Base-by-base conservation (phyloP, 1,140 invertebrate genomes). In the Macrocentrus cingulum region DNA sequence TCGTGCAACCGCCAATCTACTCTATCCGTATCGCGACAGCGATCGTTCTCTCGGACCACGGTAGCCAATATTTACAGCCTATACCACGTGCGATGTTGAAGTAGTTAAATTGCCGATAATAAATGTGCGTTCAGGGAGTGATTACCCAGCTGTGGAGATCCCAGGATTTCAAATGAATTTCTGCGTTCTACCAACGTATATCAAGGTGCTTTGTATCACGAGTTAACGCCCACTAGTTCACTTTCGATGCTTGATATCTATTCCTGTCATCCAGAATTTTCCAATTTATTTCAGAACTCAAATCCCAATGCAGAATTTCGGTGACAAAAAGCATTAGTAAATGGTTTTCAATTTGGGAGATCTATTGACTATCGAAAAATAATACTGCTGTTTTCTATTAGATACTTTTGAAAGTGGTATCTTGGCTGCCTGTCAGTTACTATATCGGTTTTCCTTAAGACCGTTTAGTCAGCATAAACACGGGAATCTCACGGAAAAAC, bases 101-200 rank as follows among this genome's bases (percentile, higher is more conserved):
- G 70, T 68, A 71, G 70, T 76, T 74, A 72, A 76, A 75, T 75
- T 68, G 69, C 66, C 67, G 68, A 76, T 77, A 76, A 74, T 77
- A 72, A 77, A 77, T 73, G 69, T 69, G 69, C 65, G 60, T 63
- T 67, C 59, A 49, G 42, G 68, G 65, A 66, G 61, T 62, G 59
- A 70, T 69, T 67, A 67, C 63, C 45, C 49, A 53, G 58, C 44
- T 41, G 58, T 53, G 53, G 9, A 34, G 6, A 45, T 37, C 36
- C 18, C 36, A 25, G 20, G 34, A 59, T 57, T 49, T 34, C 18
- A 34, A 25, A 19, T 22, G 8, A 25, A 15, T 11, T 29, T 57
- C 39, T 49, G 29, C 36, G 36, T 11, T n/a, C 9, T 13, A 51
- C 25, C 25, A 29, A 9, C 25, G 25, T 37, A 34, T 36, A 18